Conservation (phyloP, 2,113 vertebrate genomes). For the Otus sunia region DNA sequence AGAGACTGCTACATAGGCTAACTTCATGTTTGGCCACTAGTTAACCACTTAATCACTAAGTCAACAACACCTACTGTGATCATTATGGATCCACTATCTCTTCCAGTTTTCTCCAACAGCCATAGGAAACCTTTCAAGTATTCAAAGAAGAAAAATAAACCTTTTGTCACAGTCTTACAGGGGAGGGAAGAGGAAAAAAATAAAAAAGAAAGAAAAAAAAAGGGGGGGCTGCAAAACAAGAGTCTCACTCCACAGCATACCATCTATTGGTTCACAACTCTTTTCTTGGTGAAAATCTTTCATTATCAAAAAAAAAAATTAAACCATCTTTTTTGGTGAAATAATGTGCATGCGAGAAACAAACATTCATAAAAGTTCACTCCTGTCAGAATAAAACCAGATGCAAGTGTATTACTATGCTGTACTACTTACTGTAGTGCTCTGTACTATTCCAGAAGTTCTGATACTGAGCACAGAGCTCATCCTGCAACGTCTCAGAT, state of each 20-base stretch:
- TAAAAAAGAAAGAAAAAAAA: accelerated
- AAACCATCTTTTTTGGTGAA: not conserved
- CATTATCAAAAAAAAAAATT: not conserved
- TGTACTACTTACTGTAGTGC: not conserved
- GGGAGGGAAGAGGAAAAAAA: too few relatives aligned
- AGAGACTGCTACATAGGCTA: not conserved
- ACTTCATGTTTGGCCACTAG: slow-evolving; percentile 31
- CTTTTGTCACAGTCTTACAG: slow-evolving; percentile 4
- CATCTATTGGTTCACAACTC: not conserved
- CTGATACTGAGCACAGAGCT: not conserved
- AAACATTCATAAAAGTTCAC: not conserved
- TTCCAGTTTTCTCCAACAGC: slow-evolving; percentile 46
- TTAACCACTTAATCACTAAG: slow-evolving; percentile 55
- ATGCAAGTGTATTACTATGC: not conserved
- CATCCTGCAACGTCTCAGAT: not conserved
- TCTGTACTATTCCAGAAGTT: not conserved
- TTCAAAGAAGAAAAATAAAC: slow-evolving; percentile 29
- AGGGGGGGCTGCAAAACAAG: not conserved
- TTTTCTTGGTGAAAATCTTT: not conserved
- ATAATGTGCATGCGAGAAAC: accelerated
- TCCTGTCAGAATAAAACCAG: not conserved
- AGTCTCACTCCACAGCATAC: not conserved
- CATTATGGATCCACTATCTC: slow-evolving; percentile 36
- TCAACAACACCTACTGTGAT: slow-evolving; percentile 55
- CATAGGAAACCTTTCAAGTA: slow-evolving; percentile 41